Evolutionary conservation across 1,140 invertebrate genomes (phyloP), one percentile per base, ranked within the genome.

Genomic region (Pantala flavescens): DNA sequence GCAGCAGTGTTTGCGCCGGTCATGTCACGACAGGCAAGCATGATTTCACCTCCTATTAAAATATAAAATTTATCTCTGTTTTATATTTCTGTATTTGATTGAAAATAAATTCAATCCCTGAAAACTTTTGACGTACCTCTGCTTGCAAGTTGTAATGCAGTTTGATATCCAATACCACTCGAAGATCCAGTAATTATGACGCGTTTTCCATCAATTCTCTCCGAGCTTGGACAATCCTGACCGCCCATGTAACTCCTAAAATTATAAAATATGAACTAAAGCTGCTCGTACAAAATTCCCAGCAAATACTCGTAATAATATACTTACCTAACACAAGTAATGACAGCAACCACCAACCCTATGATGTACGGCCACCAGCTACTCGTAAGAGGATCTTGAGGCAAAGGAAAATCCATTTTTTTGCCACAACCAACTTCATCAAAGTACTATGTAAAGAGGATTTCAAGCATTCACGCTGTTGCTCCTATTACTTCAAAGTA

Each of bases 151-250:
- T 85, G 83, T 76, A 84, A 83, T 12, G 84, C 85, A 42, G 85
- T 85, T 80, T 87, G 82, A 76, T 83, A 84, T 43, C 87, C 88
- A 74, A 89, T 87, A 36, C 87, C 87, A 72, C 83, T 81, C 7
- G 84, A 83, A 24, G 85, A 86, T 74, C 88, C 88, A n/a, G 88
- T 90, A n/a, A 90, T 84, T 42, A 90, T 80, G 3, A 86, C 86
- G 75, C 84, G 81, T 81, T 86, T 85, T 55, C 84, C 86, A 76
- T 85, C 81, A 42, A 86, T 83, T 75, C 79, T 75, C 42, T 80
- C 77, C 14, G 79, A 72, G 43, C 77, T 82, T 21, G 81, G 81
- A 76, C 83, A 84, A 14, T 78, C 77, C 28, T 78, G 78, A 23
- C 84, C 84, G 21, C 79, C 83, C 77, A 83, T 81, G 73, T 83